Base-by-base conservation (phyloP, 2,888 invertebrate species). In the Troilus luridus region DNA sequence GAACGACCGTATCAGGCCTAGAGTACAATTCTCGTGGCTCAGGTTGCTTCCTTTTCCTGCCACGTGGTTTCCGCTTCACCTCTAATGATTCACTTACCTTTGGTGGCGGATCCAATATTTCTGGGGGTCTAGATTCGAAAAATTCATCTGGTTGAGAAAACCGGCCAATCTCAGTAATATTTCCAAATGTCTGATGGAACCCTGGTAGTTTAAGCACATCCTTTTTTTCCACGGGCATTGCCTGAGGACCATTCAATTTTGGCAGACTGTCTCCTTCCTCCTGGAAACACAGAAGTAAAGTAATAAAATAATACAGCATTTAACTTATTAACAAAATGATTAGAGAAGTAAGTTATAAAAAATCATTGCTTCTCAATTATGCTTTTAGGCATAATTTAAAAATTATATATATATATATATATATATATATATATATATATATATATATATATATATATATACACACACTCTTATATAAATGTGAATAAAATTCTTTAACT, bases 101-200 rank as follows among this genome's bases (percentile, higher is more conserved):
- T 12, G 91, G 90, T 72, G 92, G 91, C 21, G 91, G 91, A 60
- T 92, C 92, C 21, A 92, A 88, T 41, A 92, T 91, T 27, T 92
- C 92, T 19, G 92, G 92, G 14, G 92, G 93, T 89, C 92, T 91
- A 0, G 93, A 92, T 72, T 93, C 93, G 92, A 95, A 95, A 94
- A 96, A 97, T 90, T 96, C 96, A 93, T 97, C 97, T 60, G 94
- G 94, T 92, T 94, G 94, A 11, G 97, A 96, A 93, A 97, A 97
- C 92, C 97, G 96, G n/a, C 97, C 97, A 92, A 97, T 97, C 94
- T 97, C 97, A 56, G 97, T 97, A 54, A 92, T 92, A 59, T 97
- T 97, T 58, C 97, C 97, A 94, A 97, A 97, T 0, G 97, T 97
- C 94, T 97, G 97, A 94, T 97, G 97, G 94, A 97, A 97, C 5